Evolutionary conservation across 92 coral and sea anemone species (phyloP).

Genomic region (Phenganax stokvisi): DNA sequence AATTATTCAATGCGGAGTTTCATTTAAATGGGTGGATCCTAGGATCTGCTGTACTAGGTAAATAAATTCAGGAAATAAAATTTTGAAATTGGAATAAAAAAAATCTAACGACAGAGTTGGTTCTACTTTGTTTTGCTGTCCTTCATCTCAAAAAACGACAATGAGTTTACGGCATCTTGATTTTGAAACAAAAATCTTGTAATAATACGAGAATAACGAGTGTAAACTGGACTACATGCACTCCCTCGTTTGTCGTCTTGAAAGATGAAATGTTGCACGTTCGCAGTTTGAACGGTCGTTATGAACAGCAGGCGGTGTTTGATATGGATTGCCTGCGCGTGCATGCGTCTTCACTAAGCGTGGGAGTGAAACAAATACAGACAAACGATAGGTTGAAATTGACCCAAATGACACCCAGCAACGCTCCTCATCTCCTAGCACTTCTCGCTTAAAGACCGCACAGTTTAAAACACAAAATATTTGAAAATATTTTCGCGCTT

Average conservation of each 20-base stretch:
- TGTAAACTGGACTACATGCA: background rate
- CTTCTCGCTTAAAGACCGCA: background rate
- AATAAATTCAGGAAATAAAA: no score
- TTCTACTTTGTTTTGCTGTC: background rate
- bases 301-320: background rate
- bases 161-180: background rate
- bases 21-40: no score
- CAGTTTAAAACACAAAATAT: background rate
- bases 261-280: background rate
- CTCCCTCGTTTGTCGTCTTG: background rate
- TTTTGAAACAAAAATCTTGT: background rate
- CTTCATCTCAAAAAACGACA: background rate
- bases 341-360: background rate
- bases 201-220: background rate
- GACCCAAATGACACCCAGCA: conserved; percentile 32
- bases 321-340: conserved; percentile 4
- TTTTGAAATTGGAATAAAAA: no score
- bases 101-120: background rate
- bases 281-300: background rate
- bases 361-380: conserved; percentile 27
- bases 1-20: no score
- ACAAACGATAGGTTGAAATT: conserved; percentile 20
- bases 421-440: background rate
- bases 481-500: background rate
- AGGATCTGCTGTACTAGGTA: no score